Evolutionary conservation across 2,113 vertebrate species (phyloP).

Genomic region (Lagopus leucura): DNA sequence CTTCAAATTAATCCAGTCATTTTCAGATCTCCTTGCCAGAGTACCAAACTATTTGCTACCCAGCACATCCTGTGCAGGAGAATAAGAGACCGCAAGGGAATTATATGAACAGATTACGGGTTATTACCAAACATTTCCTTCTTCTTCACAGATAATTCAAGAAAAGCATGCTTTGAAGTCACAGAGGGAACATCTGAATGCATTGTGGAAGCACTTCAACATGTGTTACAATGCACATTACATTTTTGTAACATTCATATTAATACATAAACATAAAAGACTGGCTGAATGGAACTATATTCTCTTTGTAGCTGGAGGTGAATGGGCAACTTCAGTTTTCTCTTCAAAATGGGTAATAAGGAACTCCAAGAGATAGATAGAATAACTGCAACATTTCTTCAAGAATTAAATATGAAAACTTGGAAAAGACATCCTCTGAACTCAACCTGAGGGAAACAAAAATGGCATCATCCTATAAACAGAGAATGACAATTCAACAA

Average conservation of each 20-base stretch:
- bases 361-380: not conserved
- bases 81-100: not conserved
- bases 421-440: not conserved
- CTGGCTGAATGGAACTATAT: not conserved
- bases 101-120: not conserved
- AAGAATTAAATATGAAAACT: not conserved
- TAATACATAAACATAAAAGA: not conserved
- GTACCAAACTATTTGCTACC: not conserved
- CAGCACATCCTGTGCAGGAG: not conserved
- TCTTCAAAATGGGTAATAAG: not conserved
- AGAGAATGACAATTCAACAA: not conserved
- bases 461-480: not conserved
- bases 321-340: not conserved
- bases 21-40: not conserved
- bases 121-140: not conserved
- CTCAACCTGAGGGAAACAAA: not conserved
- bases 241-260: not conserved
- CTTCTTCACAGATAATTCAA: constrained; percentile 14
- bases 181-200: not conserved
- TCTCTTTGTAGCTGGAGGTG: not conserved
- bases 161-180: not conserved
- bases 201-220: not conserved
- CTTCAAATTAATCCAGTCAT: not conserved
- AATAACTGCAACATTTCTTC: not conserved
- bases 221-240: not conserved